phyloP scores from a whole-genome alignment of 2,888 invertebrate species.

The Vesta saturnalis region DNA sequence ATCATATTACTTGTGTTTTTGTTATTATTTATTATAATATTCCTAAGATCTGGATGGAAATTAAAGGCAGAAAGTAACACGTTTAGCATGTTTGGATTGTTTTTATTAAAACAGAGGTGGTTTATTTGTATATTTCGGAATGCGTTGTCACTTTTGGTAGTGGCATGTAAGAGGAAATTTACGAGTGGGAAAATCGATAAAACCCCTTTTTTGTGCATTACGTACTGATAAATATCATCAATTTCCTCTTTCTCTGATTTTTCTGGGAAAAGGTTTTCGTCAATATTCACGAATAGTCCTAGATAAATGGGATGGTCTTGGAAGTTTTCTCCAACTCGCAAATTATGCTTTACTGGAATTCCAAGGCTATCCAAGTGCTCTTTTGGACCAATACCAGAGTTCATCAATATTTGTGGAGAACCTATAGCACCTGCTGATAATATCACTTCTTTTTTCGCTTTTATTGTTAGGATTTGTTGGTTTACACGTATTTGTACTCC shows the following conservation, averaged over 20 bases:
- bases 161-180: background rate
- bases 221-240: background rate
- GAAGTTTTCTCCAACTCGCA: background rate
- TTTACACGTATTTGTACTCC: constrained; percentile 59
- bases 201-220: background rate
- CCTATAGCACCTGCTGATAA: constrained; percentile 73
- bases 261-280: background rate
- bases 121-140: background rate
- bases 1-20: background rate
- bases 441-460: constrained; percentile 67
- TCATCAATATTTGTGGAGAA: constrained; percentile 68
- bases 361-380: background rate
- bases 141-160: constrained; percentile 42
- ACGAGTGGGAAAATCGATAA: background rate
- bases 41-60: background rate
- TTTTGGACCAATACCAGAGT: too few relatives aligned
- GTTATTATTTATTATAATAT: background rate
- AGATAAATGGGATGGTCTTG: constrained; percentile 1
- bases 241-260: background rate
- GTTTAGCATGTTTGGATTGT: background rate
- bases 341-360: background rate
- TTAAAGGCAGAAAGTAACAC: background rate
- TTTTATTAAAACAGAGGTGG: background rate
- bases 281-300: background rate
- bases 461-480: constrained; percentile 46